A percentile compares a stretch with the other conserved stretches of the same genome.
phyloP scores from a whole-genome alignment of 2,797 vertebrate genomes.

The Gallirallus australis region DNA sequence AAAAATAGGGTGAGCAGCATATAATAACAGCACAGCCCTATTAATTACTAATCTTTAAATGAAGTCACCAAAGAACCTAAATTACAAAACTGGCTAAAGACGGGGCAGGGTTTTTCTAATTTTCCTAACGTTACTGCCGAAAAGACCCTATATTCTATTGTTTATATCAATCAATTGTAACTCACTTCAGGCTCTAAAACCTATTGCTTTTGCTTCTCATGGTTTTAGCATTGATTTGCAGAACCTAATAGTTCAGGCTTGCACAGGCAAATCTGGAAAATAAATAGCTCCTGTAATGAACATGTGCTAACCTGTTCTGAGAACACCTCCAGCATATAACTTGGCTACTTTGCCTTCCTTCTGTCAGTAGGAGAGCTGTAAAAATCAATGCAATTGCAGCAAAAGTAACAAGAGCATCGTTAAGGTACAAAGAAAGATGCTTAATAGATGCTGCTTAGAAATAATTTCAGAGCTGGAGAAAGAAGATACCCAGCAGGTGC shows the following conservation, averaged over 20 bases:
- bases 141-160: not conserved
- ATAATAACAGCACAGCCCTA: not conserved
- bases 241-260: slow-evolving; percentile 14
- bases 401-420: slow-evolving; percentile 30
- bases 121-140: not conserved
- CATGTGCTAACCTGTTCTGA: slow-evolving; percentile 41
- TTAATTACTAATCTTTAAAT: not conserved
- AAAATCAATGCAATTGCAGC: slow-evolving; percentile 35
- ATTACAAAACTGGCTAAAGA: not conserved
- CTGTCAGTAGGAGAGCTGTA: slow-evolving; percentile 10
- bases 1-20: not conserved
- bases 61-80: not conserved
- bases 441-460: slow-evolving; percentile 37
- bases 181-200: not conserved
- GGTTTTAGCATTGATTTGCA: slow-evolving; percentile 16
- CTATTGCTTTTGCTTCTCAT: slow-evolving; percentile 17
- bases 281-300: slow-evolving; percentile 18
- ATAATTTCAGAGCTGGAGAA: slow-evolving; percentile 40
- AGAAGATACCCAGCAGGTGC: slow-evolving; percentile 3
- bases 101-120: not conserved
- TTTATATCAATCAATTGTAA: not conserved
- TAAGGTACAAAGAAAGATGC: slow-evolving; percentile 25
- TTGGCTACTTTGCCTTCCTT: slow-evolving; percentile 5
- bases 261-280: slow-evolving; percentile 42
- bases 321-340: not conserved